Base-by-base conservation (phyloP, 2,888 invertebrate species). In the Orchestes rusci region DNA sequence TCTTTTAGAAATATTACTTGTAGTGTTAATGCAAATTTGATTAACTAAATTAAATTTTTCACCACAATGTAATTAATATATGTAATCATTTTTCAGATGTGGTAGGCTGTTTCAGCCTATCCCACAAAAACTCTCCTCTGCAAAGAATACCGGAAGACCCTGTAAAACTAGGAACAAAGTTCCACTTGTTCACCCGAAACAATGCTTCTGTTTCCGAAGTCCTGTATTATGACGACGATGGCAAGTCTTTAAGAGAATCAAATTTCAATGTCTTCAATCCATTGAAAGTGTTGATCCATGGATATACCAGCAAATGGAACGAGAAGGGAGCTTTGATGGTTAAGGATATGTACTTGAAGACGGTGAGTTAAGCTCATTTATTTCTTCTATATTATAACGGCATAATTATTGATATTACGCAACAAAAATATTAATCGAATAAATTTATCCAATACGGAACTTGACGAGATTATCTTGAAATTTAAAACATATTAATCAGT, bases 101-200 rank as follows among this genome's bases (percentile, higher is more conserved):
- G 7, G 69, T 77, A 1, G 77, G 77, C 4, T 77, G 77, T 55
- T 77, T 77, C 48, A 67, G 67, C 30, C 64, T 74, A 44, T 70
- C 71, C 1, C 67, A 71, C 39, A 65, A 67, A 32, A 68, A 69
- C 37, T 67, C 74, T 2, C 69, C 74, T 0, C 54, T 77, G 4
- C 74, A 73, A 59, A 72, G 73, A 51, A 60, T 70, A 2, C 77
- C 77, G 0, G 74, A 77, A 56, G 66, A 72, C 58, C 78, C 77
- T 0, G 66, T 63, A 43, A 56, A 65, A 2, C 66, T 77, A 23
- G 67, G 71, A 36, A 77, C 77, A 0, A 71, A 67, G 59, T 77
- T 77, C 54, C 67, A 69, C 33, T 59, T 77, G 12, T 73, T 73
- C 50, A 72, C 71, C 4, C 64, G 72, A 19, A 53, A 61, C 5